Evolutionary conservation across 1,140 invertebrate species (phyloP), one percentile per base, ranked within the genome.

Genomic region (Whitmania pigra): DNA sequence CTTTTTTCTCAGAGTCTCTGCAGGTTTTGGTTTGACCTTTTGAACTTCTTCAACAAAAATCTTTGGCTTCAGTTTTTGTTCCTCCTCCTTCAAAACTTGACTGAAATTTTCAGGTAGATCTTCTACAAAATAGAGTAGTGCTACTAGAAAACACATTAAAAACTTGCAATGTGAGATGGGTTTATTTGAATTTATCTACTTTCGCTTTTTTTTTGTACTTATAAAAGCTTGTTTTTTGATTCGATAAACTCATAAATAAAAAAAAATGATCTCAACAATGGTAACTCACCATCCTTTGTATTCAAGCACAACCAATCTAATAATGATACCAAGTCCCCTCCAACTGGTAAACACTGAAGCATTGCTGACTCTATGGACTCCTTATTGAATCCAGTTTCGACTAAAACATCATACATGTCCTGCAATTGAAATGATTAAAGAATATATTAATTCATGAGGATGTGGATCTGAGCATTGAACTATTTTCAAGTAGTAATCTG

Each of bases 221-320:
- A n/a, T n/a, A n/a, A n/a, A n/a, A n/a, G n/a, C n/a, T n/a, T n/a
- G n/a, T n/a, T n/a, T n/a, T n/a, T n/a, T n/a, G n/a, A n/a, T n/a
- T n/a, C n/a, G n/a, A n/a, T n/a, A n/a, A n/a, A n/a, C n/a, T n/a
- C n/a, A n/a, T n/a, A n/a, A n/a, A n/a, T n/a, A n/a, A n/a, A n/a
- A n/a, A n/a, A n/a, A n/a, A n/a, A n/a, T n/a, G 40, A 43, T 6
- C 40, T 43, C 13, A 43, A 69, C 11, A 69, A 69, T 69, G 77
- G 6, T 36, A 36, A 36, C 78, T 63, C 20, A 63, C 57, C 57
- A 77, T 80, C 79, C 18, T 75, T 74, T 53, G 77, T 74, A 73
- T 80, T 79, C 5, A 81, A 76, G 73, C 80, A 81, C 11, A 81
- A 75, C 80, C 80, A 81, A 67, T 81, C 80, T 20, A 81, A 75